Conservation (phyloP, 2,113 vertebrate species). For the Gila orcuttii region DNA sequence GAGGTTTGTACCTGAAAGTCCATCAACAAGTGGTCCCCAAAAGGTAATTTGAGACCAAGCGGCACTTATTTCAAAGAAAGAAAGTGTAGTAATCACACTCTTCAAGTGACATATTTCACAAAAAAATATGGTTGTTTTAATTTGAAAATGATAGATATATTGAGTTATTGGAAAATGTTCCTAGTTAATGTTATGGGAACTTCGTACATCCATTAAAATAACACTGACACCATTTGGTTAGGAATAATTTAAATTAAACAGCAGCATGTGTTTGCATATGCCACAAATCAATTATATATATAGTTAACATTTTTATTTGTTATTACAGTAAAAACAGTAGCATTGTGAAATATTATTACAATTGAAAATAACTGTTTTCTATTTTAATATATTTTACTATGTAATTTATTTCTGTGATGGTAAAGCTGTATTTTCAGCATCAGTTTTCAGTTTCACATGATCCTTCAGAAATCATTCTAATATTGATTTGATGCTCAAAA, state of each 20-base stretch:
- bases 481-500: too few relatives aligned
- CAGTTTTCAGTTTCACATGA: too few relatives aligned
- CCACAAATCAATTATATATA: background rate
- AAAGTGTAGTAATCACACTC: background rate
- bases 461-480: too few relatives aligned
- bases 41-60: background rate
- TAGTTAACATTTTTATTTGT: too few relatives aligned
- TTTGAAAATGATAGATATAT: background rate
- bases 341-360: background rate
- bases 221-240: too few relatives aligned
- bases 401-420: background rate
- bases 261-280: background rate
- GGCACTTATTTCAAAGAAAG: background rate
- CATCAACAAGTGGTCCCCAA: background rate
- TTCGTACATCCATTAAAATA: too few relatives aligned
- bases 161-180: too few relatives aligned
- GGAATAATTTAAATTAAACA: too few relatives aligned
- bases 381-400: background rate
- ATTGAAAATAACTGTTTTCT: background rate
- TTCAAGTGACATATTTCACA: background rate
- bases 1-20: background rate
- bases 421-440: background rate
- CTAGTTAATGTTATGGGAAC: too few relatives aligned
- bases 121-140: background rate
- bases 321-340: background rate